A percentile compares a stretch with the other conserved stretches of the same genome.
These are phyloP conservation scores for Pantelozetes paolii DNA, from an alignment of 2,888 invertebrate species.

Conservation along the genomic window DNA sequence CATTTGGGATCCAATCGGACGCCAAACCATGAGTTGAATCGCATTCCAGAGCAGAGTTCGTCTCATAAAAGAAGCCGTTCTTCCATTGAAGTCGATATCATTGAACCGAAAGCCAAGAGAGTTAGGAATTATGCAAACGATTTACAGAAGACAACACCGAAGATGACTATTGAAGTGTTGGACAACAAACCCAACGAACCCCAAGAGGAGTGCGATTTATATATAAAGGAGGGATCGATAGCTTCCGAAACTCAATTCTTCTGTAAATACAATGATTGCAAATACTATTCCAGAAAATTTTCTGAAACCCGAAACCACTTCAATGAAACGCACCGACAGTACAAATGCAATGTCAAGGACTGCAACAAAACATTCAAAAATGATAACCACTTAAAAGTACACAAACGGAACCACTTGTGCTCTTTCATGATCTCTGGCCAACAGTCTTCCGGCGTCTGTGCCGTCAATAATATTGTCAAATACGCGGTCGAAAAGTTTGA, in stretches of 20 bases:
- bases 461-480: not conserved
- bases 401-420: constrained; percentile 8
- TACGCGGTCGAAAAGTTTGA: not conserved
- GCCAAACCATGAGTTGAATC: no score
- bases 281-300: not conserved
- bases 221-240: not conserved
- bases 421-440: not conserved
- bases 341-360: not conserved
- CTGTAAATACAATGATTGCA: not conserved
- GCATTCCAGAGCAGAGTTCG: not conserved
- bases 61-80: not conserved
- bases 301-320: not conserved
- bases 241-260: not conserved
- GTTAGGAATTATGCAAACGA: no score
- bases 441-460: not conserved
- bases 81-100: no score
- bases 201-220: no score
- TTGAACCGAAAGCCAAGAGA: no score
- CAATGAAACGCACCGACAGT: not conserved
- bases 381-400: not conserved
- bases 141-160: no score
- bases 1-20: not conserved
- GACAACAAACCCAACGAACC: no score
- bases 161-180: no score
- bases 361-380: not conserved